Evolutionary conservation across 2,888 invertebrate genomes (phyloP).

Genomic region (Flabesymbios commensalis): DNA sequence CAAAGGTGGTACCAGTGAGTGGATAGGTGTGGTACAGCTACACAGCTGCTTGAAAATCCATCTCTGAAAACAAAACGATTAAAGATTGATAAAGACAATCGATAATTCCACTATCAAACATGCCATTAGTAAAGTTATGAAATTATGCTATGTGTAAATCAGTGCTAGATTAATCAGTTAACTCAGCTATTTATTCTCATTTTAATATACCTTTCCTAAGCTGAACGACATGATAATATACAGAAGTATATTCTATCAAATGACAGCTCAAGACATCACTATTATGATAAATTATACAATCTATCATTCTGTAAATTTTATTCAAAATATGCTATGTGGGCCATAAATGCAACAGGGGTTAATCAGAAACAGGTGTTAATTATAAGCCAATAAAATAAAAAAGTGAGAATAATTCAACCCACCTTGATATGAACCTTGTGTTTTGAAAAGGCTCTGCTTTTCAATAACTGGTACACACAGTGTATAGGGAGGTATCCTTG

Average conservation of each 20-base stretch:
- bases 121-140: background rate
- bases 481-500: conserved; percentile 92
- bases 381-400: too few relatives aligned
- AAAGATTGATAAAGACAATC: background rate
- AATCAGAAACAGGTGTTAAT: too few relatives aligned
- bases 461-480: conserved; percentile 92
- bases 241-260: too few relatives aligned
- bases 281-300: too few relatives aligned
- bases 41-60: conserved; percentile 96
- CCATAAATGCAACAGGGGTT: too few relatives aligned
- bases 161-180: background rate
- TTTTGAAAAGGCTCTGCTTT: conserved; percentile 91
- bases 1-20: conserved; percentile 88
- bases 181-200: background rate
- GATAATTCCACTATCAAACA: too few relatives aligned
- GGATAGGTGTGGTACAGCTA: conserved; percentile 84
- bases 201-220: too few relatives aligned
- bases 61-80: conserved; percentile 44
- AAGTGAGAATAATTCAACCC: too few relatives aligned
- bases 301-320: too few relatives aligned
- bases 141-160: background rate
- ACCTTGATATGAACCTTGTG: conserved; percentile 92
- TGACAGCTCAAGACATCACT: too few relatives aligned
- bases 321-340: too few relatives aligned
- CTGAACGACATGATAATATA: too few relatives aligned